phyloP scores from a whole-genome alignment of 2,888 invertebrate species.

The Cyaniris semiargus region DNA sequence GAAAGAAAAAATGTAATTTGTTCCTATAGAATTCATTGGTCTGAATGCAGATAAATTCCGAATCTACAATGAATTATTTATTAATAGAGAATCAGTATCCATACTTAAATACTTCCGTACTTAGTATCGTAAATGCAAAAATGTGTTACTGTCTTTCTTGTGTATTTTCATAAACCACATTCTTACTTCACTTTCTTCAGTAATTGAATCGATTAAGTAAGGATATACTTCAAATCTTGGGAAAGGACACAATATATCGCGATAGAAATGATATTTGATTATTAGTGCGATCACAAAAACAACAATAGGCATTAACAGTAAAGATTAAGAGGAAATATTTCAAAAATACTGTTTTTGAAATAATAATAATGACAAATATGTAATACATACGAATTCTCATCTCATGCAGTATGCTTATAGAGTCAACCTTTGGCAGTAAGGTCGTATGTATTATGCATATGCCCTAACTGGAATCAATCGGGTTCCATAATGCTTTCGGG shows the following conservation, averaged over 20 bases:
- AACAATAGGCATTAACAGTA: not conserved
- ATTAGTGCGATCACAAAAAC: too few species aligned
- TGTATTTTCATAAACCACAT: too few species aligned
- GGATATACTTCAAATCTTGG: too few species aligned
- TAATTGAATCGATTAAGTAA: too few species aligned
- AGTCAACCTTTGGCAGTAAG: conserved; percentile 44
- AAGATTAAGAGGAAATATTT: not conserved
- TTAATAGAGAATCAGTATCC: too few species aligned
- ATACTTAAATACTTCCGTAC: too few species aligned
- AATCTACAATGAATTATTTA: not conserved
- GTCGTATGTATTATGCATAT: conserved; percentile 70
- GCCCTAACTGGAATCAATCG: conserved; percentile 65
- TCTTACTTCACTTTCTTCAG: too few species aligned
- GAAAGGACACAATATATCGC: too few species aligned
- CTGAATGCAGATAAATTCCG: not conserved
- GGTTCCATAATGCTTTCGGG: conserved; percentile 53
- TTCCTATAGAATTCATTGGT: not conserved
- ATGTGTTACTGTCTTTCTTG: too few species aligned
- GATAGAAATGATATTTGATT: too few species aligned
- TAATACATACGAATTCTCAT: conserved; percentile 7
- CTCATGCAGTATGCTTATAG: conserved; percentile 1
- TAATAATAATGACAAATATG: not conserved
- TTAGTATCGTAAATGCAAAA: too few species aligned
- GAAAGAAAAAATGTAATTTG: not conserved
- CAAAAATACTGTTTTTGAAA: conserved; percentile 4